phyloP scores from a whole-genome alignment of 2,797 vertebrate species.

The Acanthiza pusilla region DNA sequence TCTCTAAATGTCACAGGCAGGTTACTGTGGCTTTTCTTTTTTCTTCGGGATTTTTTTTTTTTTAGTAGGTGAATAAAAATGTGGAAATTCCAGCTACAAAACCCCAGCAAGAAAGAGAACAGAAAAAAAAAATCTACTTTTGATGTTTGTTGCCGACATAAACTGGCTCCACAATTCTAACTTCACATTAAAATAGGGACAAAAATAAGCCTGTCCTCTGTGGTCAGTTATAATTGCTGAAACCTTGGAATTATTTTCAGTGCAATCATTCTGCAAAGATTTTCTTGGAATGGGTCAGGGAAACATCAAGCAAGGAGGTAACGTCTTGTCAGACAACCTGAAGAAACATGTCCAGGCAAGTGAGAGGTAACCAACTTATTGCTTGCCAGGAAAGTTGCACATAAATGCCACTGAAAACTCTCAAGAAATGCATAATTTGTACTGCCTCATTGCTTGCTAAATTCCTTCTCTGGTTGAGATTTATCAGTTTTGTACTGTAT shows the following conservation, averaged over 20 bases:
- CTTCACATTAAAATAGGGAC: background rate
- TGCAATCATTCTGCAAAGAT: background rate
- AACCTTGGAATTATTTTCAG: slow-evolving; percentile 21
- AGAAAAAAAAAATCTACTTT: background rate
- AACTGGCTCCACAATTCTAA: background rate
- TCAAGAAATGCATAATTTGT: background rate
- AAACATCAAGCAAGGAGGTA: slow-evolving; percentile 44
- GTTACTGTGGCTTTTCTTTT: background rate
- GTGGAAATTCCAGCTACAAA: slow-evolving; percentile 14
- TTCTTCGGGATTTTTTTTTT: background rate
- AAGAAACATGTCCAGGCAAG: slow-evolving; percentile 10
- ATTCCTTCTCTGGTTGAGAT: background rate
- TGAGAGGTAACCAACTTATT: background rate
- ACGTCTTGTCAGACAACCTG: slow-evolving; percentile 19
- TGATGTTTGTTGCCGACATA: background rate
- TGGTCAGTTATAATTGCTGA: background rate
- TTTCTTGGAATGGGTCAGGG: slow-evolving; percentile 28
- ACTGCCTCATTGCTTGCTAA: background rate
- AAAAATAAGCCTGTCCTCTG: slow-evolving; percentile 13
- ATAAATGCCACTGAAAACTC: background rate
- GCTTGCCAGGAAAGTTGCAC: background rate
- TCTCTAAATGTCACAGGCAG: slow-evolving; percentile 37
- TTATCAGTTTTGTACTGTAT: background rate
- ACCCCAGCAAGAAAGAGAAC: background rate
- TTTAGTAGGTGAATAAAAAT: background rate